A percentile compares a stretch with the other conserved stretches of the same genome.
Conservation (phyloP, 2,113 vertebrate species). For the Dicerorhinus sumatrensis region DNA sequence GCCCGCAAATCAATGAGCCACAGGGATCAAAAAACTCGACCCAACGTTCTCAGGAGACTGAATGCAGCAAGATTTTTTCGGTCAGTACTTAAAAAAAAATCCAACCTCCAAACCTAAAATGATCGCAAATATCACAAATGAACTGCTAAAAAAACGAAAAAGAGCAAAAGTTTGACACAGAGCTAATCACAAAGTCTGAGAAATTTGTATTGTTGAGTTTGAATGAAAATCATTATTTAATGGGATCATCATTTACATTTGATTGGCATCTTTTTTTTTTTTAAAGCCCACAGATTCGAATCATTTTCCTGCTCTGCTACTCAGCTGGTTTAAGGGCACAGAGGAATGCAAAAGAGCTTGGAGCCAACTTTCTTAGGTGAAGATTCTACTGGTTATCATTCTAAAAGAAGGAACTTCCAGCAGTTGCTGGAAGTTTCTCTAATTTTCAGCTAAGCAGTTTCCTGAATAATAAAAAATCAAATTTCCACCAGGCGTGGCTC, state of each 20-base stretch:
- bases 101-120: conserved; percentile 76
- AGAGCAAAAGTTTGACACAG: conserved; percentile 64
- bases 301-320: conserved; percentile 74
- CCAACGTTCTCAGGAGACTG: conserved; percentile 91
- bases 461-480: conserved; percentile 83
- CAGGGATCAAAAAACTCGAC: conserved; percentile 93
- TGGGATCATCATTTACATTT: conserved; percentile 86
- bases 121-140: conserved; percentile 83
- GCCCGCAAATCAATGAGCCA: conserved; percentile 93
- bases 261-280: conserved; percentile 81
- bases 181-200: conserved; percentile 60
- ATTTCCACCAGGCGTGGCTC: conserved; percentile 59
- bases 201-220: conserved; percentile 58
- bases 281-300: conserved; percentile 71
- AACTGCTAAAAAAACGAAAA: conserved; percentile 7
- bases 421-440: conserved; percentile 79
- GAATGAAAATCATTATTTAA: conserved; percentile 88
- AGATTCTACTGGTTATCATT: conserved; percentile 78
- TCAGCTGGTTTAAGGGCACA: conserved; percentile 69
- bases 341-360: neutral
- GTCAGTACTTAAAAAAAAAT: conserved; percentile 74
- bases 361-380: conserved; percentile 78
- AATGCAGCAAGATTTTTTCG: conserved; percentile 88
- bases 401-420: conserved; percentile 77
- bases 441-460: conserved; percentile 83